Evolutionary conservation across 2,888 invertebrate genomes (phyloP).

Genomic region (Meliscaeva auricollis): DNA sequence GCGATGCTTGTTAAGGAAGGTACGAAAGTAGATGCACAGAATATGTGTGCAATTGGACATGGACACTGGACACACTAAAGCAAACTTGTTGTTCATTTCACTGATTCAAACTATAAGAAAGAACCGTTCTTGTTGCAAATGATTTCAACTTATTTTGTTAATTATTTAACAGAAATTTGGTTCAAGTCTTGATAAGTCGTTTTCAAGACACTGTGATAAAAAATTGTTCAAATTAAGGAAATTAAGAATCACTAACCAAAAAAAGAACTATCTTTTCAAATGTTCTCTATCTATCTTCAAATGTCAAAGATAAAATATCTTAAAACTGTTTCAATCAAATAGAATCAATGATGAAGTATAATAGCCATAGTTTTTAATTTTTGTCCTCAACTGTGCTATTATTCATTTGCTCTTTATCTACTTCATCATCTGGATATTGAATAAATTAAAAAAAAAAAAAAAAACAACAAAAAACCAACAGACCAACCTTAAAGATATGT

Average conservation of each 20-base stretch:
- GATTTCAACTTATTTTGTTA: too few relatives aligned
- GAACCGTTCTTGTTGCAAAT: constrained; percentile 43
- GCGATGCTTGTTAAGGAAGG: constrained; percentile 74
- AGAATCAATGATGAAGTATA: constrained; percentile 51
- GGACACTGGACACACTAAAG: constrained; percentile 22
- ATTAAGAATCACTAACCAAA: too few relatives aligned
- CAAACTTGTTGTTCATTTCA: constrained; percentile 36
- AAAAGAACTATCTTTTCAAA: neutral
- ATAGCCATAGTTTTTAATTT: constrained; percentile 58
- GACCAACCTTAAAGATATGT: constrained; percentile 4
- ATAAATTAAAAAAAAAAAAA: constrained; percentile 8
- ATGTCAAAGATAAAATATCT: neutral
- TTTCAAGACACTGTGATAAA: too few relatives aligned
- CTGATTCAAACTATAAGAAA: constrained; percentile 20
- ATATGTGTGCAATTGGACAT: constrained; percentile 64
- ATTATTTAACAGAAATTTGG: neutral
- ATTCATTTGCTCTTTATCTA: constrained; percentile 53
- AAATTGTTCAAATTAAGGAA: too few relatives aligned
- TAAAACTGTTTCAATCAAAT: neutral
- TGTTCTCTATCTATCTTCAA: neutral
- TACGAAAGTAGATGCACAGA: constrained; percentile 14
- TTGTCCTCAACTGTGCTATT: constrained; percentile 45
- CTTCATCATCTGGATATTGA: constrained; percentile 51
- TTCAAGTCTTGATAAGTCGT: neutral
- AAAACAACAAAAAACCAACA: neutral